Conservation (phyloP, 2,797 vertebrate species). For the Sebastolobus alascanus region DNA sequence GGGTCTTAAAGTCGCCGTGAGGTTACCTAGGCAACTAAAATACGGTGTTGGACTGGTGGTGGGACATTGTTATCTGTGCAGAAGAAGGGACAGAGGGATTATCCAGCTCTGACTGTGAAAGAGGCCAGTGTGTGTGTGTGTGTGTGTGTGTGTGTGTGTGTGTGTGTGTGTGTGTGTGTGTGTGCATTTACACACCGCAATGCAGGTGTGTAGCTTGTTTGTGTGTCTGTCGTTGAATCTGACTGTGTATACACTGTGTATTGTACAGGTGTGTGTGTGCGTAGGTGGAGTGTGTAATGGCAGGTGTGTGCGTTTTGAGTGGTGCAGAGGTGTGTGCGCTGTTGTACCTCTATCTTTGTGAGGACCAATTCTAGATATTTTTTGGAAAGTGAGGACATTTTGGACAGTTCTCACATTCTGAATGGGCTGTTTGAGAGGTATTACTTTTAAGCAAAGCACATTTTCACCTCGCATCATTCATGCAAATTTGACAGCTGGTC, state of each 20-base stretch:
- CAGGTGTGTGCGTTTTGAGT: neutral
- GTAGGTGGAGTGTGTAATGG: neutral
- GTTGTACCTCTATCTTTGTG: constrained; percentile 3
- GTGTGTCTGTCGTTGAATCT: constrained; percentile 13
- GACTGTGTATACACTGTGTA: neutral
- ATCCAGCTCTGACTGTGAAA: constrained; percentile 21
- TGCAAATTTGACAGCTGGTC: neutral
- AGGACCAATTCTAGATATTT: constrained; percentile 1
- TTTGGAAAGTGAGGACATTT: neutral
- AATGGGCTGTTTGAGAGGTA: constrained; percentile 11
- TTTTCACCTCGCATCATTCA: neutral
- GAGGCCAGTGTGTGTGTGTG: constrained; percentile 2
- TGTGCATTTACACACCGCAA: neutral
- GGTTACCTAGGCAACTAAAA: constrained; percentile 80
- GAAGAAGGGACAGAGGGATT: constrained; percentile 42
- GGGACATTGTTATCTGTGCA: constrained; percentile 56
- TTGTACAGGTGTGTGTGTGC: neutral
- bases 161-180: neutral
- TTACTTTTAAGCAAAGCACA: constrained; percentile 9
- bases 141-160: constrained; percentile 14
- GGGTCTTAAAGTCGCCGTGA: constrained; percentile 72
- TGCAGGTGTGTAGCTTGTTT: constrained; percentile 9
- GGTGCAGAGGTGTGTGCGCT: neutral
- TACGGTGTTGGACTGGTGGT: constrained; percentile 33
- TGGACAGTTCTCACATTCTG: neutral